Evolutionary conservation across 2,888 invertebrate genomes (phyloP), one percentile per base, ranked within the genome.

Genomic region (Atrina japonica): DNA sequence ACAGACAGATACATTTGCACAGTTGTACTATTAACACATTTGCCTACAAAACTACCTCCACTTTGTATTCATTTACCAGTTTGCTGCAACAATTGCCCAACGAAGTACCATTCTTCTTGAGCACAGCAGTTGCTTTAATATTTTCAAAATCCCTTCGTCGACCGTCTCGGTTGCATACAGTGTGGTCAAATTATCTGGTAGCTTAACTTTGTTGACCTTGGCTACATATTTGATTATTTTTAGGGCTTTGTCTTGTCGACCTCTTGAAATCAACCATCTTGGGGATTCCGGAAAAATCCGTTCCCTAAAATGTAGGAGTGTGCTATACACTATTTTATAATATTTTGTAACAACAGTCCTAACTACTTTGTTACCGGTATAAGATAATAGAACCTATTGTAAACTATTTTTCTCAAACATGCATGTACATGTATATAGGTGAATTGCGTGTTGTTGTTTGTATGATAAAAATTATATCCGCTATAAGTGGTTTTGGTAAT

Each of bases 231-330:
- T 27, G 2, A 61, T 9, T 23, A 61, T 61, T 23, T 30, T 21
- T 23, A 61, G 7, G 21, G 61, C 61, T 23, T 47, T 49, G 14
- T 21, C 23, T 11, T 18, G 25, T 18, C 61, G 16, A 14, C 25
- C 27, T 35, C 49, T 49, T 5, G 61, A 61, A 18, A 61, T 30
- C 23, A 61, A 16, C 61, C 61, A 61, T 3, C 61, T 27, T 25
- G 49, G 29, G 6, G 61, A 61, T 16, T 61, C 61, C 21, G 61
- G 61, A 29, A 61, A 35, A 11, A 61, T 21, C n/a, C 30, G 25
- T 21, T 43, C 45, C 60, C 60, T 60, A 25, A 43, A 40, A 27
- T 6, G 9, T n/a, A n/a, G n/a, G n/a, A n/a, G n/a, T n/a, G n/a
- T 35, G 35, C 11, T 35, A 35, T 35, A 11, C 35, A 35, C 11